Evolutionary conservation across 2,888 invertebrate species (phyloP), one percentile per base, ranked within the genome.

Genomic region (Rhagophthalmus giganteus): DNA sequence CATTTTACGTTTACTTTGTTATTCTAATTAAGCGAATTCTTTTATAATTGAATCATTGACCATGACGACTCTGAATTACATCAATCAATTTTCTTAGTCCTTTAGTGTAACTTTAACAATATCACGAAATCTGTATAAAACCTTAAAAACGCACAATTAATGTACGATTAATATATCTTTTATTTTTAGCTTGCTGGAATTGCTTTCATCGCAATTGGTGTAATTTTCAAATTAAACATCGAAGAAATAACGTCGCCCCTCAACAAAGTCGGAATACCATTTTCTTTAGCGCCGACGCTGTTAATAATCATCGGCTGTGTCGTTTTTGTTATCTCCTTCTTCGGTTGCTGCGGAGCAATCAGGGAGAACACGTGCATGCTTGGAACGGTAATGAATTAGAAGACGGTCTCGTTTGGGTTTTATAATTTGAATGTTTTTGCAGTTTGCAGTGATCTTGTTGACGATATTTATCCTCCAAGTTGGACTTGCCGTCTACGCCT

Each of bases 371-470:
- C 73, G 25, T 75, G 74, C 63, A 73, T 76, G 70, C 62, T 75
- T 27, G 72, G 68, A 15, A 70, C 73, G 34, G 75, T 75, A 65
- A 68, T 69, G 57, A 42, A 14, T n/a, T 8, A n/a, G 5, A 14
- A 20, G n/a, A 5, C 11, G 12, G 11, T 12, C 31, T 20, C 1
- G 26, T 45, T 16, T 4, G 6, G 10, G 4, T 32, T 7, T 11
- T 5, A 10, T 16, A 11, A 16, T 13, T 28, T 13, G 7, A 10
- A 27, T 59, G 51, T 60, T 51, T 78, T 79, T 40, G 12, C 75
- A 88, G 89, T 89, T 87, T 74, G 82, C 88, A 2, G 80, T 87
- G 59, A 81, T 86, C 71, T 74, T 89, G 60, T 73, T 90, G 60
- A 78, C 85, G 34, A 79, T 89, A 54, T 83, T 90, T 71, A 82